phyloP scores from a whole-genome alignment of 2,888 invertebrate genomes.

The Serrognathus titanus region DNA sequence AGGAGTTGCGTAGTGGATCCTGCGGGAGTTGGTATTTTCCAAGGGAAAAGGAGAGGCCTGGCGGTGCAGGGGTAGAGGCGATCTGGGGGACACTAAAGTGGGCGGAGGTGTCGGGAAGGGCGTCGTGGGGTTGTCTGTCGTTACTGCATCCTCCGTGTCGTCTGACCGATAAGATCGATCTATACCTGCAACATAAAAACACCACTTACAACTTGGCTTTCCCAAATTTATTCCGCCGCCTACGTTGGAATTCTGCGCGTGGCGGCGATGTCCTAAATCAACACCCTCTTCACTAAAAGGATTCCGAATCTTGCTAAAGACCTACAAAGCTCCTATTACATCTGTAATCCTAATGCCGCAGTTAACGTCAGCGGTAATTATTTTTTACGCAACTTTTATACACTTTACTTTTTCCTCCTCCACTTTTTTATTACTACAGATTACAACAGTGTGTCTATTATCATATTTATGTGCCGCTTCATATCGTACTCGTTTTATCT shows the following conservation, averaged over 20 bases:
- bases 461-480: too few relatives aligned
- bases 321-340: slow-evolving; percentile 9
- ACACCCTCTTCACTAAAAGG: slow-evolving; percentile 4
- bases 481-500: too few relatives aligned
- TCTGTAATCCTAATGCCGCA: slow-evolving; percentile 18
- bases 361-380: slow-evolving; percentile 26
- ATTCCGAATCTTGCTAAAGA: slow-evolving; percentile 5
- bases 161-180: slow-evolving; percentile 73
- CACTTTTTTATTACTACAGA: too few relatives aligned
- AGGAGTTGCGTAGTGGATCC: slow-evolving; percentile 53
- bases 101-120: slow-evolving; percentile 56
- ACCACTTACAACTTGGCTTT: neutral
- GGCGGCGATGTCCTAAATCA: slow-evolving; percentile 1
- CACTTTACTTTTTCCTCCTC: too few relatives aligned
- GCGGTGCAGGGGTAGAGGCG: slow-evolving; percentile 60
- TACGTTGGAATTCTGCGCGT: neutral
- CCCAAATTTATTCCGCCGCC: neutral
- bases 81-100: slow-evolving; percentile 52
- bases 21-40: slow-evolving; percentile 62
- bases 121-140: slow-evolving; percentile 55
- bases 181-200: slow-evolving; percentile 53
- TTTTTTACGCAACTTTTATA: slow-evolving; percentile 22
- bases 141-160: slow-evolving; percentile 61
- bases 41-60: slow-evolving; percentile 69
- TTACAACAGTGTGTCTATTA: too few relatives aligned